Evolutionary conservation across 92 coral and sea anemone genomes (phyloP), one percentile per base, ranked within the genome.

Genomic region (Montipora capitata): DNA sequence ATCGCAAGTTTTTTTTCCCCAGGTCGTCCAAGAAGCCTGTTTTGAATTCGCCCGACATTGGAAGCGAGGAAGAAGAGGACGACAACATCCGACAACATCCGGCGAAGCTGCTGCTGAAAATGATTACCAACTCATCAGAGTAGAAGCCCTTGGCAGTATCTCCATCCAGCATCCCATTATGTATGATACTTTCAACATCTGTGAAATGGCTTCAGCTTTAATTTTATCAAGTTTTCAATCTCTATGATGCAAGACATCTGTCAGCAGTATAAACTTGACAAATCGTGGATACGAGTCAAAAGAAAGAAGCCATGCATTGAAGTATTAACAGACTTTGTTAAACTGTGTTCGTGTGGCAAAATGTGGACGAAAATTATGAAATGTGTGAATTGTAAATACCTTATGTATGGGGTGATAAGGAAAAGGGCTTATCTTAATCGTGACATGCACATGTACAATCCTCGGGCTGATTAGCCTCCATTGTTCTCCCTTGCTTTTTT

Each of bases 281-380:
- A 16, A 38, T 85, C 83, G 11, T 11, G 16, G 38, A 80, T 86
- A 15, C 71, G 77, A 70, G 70, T 61, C 38, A 90, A 79, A 74
- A 52, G 94, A 83, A 86, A 86, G 81, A 86, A 85, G 20, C 94
- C 94, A 6, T 90, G 85, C 69, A 83, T 86, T 77, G 93, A 85
- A 73, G 64, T 85, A 58, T 43, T 90, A 59, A 49, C 38, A 7
- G 87, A 69, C 52, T 62, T 90, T 68, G 86, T 85, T 16, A 90
- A 79, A 76, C 67, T 77, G 66, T 90, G 91, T 72, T 63, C 91
- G 58, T 85, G 91, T 67, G 20, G 20, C 20, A 18, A 18, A 18
- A 18, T n/a, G 40, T 8, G 73, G 9, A 20, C 15, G 62, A 8
- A 8, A 9, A 56, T 14, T 8, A 8, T 56, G 62, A 56, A 56